Percentiles rank a stretch among this genome's conserved stretches.
Evolutionary conservation across 2,113 vertebrate genomes (phyloP).

Genomic region (Mohoua ochrocephala): DNA sequence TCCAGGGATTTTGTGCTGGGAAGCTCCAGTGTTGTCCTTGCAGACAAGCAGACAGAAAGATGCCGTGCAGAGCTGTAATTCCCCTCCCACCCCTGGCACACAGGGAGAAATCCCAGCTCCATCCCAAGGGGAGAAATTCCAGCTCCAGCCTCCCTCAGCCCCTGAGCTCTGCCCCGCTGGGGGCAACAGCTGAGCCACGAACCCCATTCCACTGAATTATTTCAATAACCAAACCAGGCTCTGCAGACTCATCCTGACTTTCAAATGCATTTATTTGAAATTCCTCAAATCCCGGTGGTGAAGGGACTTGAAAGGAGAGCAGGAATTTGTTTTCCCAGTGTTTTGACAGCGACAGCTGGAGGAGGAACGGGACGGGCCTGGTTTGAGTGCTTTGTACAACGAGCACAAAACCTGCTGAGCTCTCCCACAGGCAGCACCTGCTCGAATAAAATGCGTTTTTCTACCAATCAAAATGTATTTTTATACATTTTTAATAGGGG

Average conservation of each 20-base stretch:
- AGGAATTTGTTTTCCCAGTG: background rate
- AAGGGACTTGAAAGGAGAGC: background rate
- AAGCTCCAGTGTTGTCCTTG: fast-evolving
- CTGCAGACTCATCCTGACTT: background rate
- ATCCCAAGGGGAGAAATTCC: fast-evolving
- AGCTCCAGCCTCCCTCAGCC: background rate
- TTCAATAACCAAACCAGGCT: background rate
- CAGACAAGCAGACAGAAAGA: background rate
- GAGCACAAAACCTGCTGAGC: background rate
- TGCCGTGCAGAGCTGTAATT: fast-evolving
- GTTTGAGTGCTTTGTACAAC: background rate
- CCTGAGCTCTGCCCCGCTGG: fast-evolving
- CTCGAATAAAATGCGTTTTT: background rate
- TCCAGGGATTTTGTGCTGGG: background rate
- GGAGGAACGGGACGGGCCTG: background rate
- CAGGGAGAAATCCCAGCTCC: background rate
- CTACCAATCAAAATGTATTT: background rate
- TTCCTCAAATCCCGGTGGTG: background rate
- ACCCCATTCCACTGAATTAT: background rate
- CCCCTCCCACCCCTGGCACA: fast-evolving
- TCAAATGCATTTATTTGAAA: background rate
- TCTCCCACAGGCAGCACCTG: background rate
- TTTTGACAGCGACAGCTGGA: background rate
- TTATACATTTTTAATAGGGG: background rate
- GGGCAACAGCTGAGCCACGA: background rate